Evolutionary conservation across 2,797 vertebrate genomes (phyloP).

Genomic region (Picus viridis): DNA sequence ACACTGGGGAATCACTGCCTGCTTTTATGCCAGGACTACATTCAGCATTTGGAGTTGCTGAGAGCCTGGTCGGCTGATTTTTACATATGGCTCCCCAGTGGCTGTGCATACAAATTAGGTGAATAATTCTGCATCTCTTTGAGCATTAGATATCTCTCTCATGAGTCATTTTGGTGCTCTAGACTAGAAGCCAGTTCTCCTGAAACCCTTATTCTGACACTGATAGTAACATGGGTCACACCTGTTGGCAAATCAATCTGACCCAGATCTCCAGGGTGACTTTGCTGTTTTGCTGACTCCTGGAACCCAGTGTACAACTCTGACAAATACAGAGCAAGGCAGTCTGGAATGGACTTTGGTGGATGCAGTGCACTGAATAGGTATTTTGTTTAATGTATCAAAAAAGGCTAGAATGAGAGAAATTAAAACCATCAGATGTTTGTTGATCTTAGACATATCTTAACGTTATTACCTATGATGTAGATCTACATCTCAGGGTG

Average conservation of each 20-base stretch:
- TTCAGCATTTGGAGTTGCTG: neutral
- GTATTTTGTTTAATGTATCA: neutral
- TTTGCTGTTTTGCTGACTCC: neutral
- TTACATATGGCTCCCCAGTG: neutral
- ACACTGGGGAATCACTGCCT: neutral
- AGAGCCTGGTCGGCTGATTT: neutral
- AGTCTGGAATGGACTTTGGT: constrained; percentile 7
- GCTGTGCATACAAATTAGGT: neutral
- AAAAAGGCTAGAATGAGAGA: neutral
- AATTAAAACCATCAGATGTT: neutral
- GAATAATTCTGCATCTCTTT: neutral
- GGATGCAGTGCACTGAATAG: neutral
- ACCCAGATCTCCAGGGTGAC: neutral
- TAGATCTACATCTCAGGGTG: neutral
- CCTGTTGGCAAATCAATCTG: neutral
- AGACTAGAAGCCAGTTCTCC: neutral
- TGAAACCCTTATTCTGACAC: neutral
- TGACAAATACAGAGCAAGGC: neutral
- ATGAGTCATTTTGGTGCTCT: neutral
- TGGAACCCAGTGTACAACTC: neutral
- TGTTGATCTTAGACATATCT: neutral
- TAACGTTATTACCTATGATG: neutral
- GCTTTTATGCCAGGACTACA: neutral
- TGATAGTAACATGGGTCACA: neutral
- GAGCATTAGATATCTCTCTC: neutral